Base-by-base conservation (phyloP, 1,140 invertebrate genomes). In the Lasioglossum baleicum region DNA sequence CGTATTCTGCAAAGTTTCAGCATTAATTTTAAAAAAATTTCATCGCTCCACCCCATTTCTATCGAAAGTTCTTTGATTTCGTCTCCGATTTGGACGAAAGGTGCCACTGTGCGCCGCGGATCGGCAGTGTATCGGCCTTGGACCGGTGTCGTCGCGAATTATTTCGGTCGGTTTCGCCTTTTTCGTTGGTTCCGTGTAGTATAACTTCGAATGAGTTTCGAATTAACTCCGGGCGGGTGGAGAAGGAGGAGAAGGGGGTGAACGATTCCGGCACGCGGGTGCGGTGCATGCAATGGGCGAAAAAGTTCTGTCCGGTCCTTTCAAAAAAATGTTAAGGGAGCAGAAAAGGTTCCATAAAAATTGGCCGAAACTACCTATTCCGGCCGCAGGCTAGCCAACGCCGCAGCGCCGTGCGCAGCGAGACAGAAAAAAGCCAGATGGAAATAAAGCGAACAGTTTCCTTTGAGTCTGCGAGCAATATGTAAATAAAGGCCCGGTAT, bases 401-500 rank as follows among this genome's bases (percentile, higher is more conserved):
- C 35, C 3, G 1, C 26, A 26, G 35, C 35, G 35, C 35, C 35
- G 35, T 2, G 35, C 35, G 35, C 35, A 35, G 72, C 31, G 17
- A 31, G 56, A 75, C 64, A 72, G 70, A 66, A 51, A 75, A 67
- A 64, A 70, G 61, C 44, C 58, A 61, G 72, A 71, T 79, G 79
- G 83, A 86, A 86, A 86, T 86, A 86, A 85, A 85, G 80, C 78
- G 74, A 84, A 65, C 70, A 87, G 86, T 85, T 87, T 81, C 84
- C 82, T 90, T 88, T 84, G 83, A 85, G 83, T 85, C 81, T 83
- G 70, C 80, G 82, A 89, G 83, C 87, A 90, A 86, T 89, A 90
- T 90, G 89, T 88, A 89, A 90, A 90, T 90, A 90, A 89, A 89
- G 89, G 89, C 88, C 44, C 81, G 88, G 82, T 86, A 88, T 89